phyloP scores from a whole-genome alignment of 2,888 invertebrate genomes.

The Orgyia antiqua region DNA sequence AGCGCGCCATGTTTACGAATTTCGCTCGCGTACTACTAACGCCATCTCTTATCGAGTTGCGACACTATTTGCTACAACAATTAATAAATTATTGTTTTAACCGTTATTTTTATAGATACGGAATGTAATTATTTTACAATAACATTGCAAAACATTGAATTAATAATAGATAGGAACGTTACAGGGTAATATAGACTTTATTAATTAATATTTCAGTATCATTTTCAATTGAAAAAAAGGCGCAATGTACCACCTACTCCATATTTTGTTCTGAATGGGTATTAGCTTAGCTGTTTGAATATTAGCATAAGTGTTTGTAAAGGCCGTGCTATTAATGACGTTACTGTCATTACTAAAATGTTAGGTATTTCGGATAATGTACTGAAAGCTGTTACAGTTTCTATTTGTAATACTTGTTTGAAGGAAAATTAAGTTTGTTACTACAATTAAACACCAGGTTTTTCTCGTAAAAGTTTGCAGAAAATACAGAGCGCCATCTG shows the following conservation, averaged over 20 bases:
- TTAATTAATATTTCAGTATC: neutral
- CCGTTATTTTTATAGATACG: slow-evolving; percentile 16
- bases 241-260: too few species aligned
- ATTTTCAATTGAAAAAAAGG: slow-evolving; percentile 4
- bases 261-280: too few species aligned
- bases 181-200: slow-evolving; percentile 7
- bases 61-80: slow-evolving; percentile 17
- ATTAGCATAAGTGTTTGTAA: slow-evolving; percentile 35
- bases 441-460: too few species aligned
- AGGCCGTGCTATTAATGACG: slow-evolving; percentile 36
- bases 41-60: slow-evolving; percentile 36
- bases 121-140: slow-evolving; percentile 12
- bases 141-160: slow-evolving; percentile 9
- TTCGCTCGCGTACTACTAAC: slow-evolving; percentile 17
- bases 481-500: too few species aligned
- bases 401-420: too few species aligned
- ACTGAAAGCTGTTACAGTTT: too few species aligned
- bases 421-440: too few species aligned
- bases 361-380: too few species aligned
- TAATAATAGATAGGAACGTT: slow-evolving; percentile 3
- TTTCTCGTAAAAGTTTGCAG: too few species aligned
- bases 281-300: slow-evolving; percentile 30
- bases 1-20: slow-evolving; percentile 9
- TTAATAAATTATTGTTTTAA: slow-evolving; percentile 6
- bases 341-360: too few species aligned